Percentiles rank a stretch among this genome's conserved stretches.
These are phyloP conservation scores for Lepidochrysops patricia DNA, from an alignment of 2,888 invertebrate species.

Conservation along the genomic window DNA sequence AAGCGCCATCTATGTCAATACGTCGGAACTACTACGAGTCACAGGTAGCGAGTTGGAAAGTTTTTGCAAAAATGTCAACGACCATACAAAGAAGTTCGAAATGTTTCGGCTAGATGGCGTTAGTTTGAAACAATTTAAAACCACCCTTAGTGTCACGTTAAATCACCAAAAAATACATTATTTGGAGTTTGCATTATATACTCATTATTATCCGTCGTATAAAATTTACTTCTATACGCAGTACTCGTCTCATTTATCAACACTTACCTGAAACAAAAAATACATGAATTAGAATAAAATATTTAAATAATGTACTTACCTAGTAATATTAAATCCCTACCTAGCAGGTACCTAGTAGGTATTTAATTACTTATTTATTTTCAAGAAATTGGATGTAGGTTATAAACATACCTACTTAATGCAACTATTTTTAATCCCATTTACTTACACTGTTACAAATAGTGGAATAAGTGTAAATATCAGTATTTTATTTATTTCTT, in stretches of 20 bases:
- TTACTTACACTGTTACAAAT: too few relatives aligned
- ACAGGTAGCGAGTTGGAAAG: neutral
- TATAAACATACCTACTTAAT: too few relatives aligned
- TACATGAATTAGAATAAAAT: neutral
- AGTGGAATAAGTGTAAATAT: too few relatives aligned
- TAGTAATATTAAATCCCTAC: too few relatives aligned
- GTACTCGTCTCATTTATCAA: neutral
- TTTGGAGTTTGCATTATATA: neutral
- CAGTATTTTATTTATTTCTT: too few relatives aligned
- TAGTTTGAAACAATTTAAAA: slow-evolving; percentile 19
- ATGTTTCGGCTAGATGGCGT: slow-evolving; percentile 34
- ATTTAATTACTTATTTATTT: too few relatives aligned
- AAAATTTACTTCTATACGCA: neutral
- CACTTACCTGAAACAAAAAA: slow-evolving; percentile 20
- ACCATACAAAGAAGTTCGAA: slow-evolving; percentile 17
- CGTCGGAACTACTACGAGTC: neutral
- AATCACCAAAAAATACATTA: too few relatives aligned
- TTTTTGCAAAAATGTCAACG: neutral
- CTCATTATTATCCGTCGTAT: neutral
- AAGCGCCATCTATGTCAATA: neutral
- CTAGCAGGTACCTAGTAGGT: too few relatives aligned
- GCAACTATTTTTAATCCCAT: too few relatives aligned
- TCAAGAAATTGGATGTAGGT: too few relatives aligned
- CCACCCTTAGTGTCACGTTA: neutral
- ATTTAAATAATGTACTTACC: too few relatives aligned